Base-by-base conservation (phyloP, 1,140 invertebrate genomes). In the Megalopta genalis region DNA sequence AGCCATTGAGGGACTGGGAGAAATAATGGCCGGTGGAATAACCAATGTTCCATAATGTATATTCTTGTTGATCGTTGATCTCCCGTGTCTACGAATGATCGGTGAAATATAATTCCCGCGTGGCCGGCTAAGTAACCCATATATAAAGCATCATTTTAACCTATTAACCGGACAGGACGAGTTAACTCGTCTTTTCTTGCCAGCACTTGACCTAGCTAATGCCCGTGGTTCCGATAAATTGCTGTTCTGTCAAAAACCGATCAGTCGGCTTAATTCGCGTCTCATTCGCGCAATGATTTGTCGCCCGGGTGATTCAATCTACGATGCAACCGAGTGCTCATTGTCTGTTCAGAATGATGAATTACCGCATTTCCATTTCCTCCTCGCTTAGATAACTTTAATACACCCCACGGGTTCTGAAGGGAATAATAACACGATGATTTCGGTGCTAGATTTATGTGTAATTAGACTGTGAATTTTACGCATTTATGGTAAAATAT, bases 31-130 rank as follows among this genome's bases (percentile, higher is more conserved):
- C 74, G 37, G 2, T 7, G 63, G 27, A 49, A 70, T 77, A 77
- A 77, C 54, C 74, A 39, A 60, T 77, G 74, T 70, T 77, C 74
- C 74, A 62, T 77, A 42, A 21, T 25, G 74, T 70, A 77, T 62
- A 77, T 77, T 70, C 57, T 70, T 70, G 66, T 77, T 70, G 66
- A 77, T 77, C 66, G 66, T 70, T 70, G 66, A 70, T 77, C 74
- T 62, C 27, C 74, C 74, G 32, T 27, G 74, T 77, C 65, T 69
- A 77, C 54, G 37, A 69, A 77, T 77, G 54, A 77, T 77, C 57
- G 66, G 39, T 70, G 74, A 77, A 69, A 32, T 62, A 62, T 77
- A 69, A 77, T 77, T 77, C 66, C 25, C 54, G 6, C 69, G 42
- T 9, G 57, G 66, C n/a, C 39, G 37, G 39, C 59, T 62, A 77